Evolutionary conservation across 2,113 vertebrate species (phyloP), one percentile per base, ranked within the genome.

Genomic region (Brachyhypopomus occidentalis): DNA sequence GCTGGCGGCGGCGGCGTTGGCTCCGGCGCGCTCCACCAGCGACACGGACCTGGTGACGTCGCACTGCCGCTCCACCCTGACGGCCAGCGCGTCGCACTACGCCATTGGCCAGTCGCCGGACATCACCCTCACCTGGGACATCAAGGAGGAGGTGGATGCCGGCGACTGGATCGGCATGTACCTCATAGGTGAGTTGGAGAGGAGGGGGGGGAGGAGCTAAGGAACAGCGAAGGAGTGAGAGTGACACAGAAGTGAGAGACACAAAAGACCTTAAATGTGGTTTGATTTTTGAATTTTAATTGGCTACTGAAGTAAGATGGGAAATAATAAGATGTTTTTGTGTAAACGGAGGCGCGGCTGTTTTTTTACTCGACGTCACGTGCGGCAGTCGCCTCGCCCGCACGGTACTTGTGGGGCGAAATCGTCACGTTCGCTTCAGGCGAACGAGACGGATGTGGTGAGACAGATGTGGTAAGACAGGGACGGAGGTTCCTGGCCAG

Each of bases 91-190:
- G 87, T 96, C 95, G 82, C 95, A 94, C 88, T 97, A 96, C 45
- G 93, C 93, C 80, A 96, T 97, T 0, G 95, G 95, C 45, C 95
- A 96, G 82, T 94, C 94, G 0, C 93, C 95, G 83, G 95, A 95
- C 86, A 89, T 96, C 4, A 92, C 94, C 48, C 94, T 97, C 83
- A 94, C 93, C 72, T 97, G 96, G 96, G 95, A 97, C 90, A 96
- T 97, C 86, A 97, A 97, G 84, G 96, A 97, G 71, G 96, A 96
- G 69, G 96, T 97, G 76, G 95, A 96, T 4, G 96, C 96, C 1
- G 95, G 95, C 22, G 95, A 97, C 86, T 97, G 95, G 96, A 96
- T 97, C 0, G 96, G 96, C 89, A 96, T 97, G 95, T 97, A 97
- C 86, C 94, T 96, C 72, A 93, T 96, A 1, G 96, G 96, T 97